Evolutionary conservation across 2,888 invertebrate genomes (phyloP).

Genomic region (Netelia virgata): DNA sequence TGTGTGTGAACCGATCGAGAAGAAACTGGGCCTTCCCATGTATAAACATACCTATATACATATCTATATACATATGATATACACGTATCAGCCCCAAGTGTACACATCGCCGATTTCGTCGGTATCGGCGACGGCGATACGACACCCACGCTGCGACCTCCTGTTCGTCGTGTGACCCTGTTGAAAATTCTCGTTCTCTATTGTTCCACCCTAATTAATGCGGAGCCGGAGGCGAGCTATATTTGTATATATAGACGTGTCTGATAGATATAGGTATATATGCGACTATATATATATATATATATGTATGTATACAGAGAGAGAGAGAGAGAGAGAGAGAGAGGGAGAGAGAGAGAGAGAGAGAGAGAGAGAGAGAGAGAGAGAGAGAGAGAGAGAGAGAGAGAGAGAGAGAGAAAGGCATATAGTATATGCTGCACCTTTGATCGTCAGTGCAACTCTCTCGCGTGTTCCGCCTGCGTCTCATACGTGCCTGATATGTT

Average conservation of each 20-base stretch:
- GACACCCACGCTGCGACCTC: conserved; percentile 83
- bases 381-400: too few relatives aligned
- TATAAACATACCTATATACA: background rate
- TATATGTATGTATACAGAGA: background rate
- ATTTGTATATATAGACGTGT: background rate
- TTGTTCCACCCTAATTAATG: conserved; percentile 84
- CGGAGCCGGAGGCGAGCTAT: conserved; percentile 36
- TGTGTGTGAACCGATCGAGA: background rate
- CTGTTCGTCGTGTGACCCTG: conserved; percentile 79
- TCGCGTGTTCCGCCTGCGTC: conserved; percentile 58
- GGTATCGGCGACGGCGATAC: conserved; percentile 70
- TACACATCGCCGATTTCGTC: conserved; percentile 41
- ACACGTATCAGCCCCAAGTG: background rate
- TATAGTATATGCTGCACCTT: conserved; percentile 1
- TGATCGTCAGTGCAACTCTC: conserved; percentile 27
- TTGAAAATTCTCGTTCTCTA: conserved; percentile 83
- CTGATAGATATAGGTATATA: conserved; percentile 1
- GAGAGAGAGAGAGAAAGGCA: too few relatives aligned
- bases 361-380: too few relatives aligned
- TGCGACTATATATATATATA: background rate
- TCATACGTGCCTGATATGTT: conserved; percentile 79
- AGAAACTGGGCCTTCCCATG: conserved; percentile 26
- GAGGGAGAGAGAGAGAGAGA: background rate
- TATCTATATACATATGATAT: conserved; percentile 7
- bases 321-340: too few relatives aligned